A percentile compares a stretch with the other conserved stretches of the same genome.
Evolutionary conservation across 2,797 vertebrate genomes (phyloP).

Genomic region (Chelon labrosus): DNA sequence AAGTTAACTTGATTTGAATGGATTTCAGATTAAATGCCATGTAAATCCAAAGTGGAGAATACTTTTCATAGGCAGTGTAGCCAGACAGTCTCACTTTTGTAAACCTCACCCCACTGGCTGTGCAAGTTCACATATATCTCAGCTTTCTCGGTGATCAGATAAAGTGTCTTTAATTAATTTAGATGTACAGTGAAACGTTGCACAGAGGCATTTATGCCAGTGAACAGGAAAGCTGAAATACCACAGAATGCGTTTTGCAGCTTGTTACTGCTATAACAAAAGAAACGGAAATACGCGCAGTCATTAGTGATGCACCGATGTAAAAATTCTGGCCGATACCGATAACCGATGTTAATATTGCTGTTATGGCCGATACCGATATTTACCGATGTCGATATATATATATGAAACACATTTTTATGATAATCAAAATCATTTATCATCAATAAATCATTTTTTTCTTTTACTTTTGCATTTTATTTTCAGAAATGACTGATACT

Average conservation of each 20-base stretch:
- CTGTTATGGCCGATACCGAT: too few relatives aligned
- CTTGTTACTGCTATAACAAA: slow-evolving; percentile 5
- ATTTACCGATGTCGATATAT: too few relatives aligned
- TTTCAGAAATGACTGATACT: too few relatives aligned
- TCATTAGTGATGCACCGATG: too few relatives aligned
- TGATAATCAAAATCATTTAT: too few relatives aligned
- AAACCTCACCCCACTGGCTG: neutral
- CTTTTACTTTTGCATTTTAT: too few relatives aligned
- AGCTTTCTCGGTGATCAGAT: neutral
- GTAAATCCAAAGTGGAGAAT: neutral
- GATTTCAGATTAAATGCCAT: neutral
- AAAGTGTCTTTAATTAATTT: neutral
- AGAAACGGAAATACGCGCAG: neutral
- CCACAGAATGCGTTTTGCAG: neutral
- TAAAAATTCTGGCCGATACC: too few relatives aligned
- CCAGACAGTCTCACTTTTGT: neutral
- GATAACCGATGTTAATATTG: too few relatives aligned
- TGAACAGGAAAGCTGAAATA: neutral
- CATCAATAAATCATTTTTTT: too few relatives aligned
- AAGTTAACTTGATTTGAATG: neutral
- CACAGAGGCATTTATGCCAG: neutral
- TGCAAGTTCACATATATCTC: neutral
- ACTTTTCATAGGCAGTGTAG: neutral
- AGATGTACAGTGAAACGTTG: neutral
- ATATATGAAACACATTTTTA: too few relatives aligned